Conservation (phyloP, 2,888 invertebrate species). For the Melieria crassipennis region DNA sequence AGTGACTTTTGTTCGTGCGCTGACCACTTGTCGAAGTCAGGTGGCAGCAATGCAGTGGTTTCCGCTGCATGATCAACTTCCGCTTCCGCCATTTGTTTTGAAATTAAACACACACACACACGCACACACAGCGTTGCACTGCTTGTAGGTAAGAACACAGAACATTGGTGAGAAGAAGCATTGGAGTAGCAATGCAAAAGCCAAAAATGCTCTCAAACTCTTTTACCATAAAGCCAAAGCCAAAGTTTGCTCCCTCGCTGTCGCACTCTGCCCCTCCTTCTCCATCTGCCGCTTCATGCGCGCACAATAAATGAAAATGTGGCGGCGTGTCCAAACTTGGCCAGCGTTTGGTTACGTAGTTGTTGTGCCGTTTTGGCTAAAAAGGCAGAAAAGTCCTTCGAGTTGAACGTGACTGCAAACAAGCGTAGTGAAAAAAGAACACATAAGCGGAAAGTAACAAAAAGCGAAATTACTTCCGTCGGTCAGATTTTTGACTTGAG, state of each 20-base stretch:
- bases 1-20: slow-evolving; percentile 12
- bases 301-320: too few species aligned
- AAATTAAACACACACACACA: slow-evolving; percentile 12
- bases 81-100: slow-evolving; percentile 39
- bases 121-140: background rate
- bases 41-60: slow-evolving; percentile 34
- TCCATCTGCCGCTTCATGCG: too few species aligned
- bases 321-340: too few species aligned
- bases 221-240: slow-evolving; percentile 12
- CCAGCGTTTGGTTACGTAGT: too few species aligned
- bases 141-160: background rate
- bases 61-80: slow-evolving; percentile 40
- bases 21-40: slow-evolving; percentile 38
- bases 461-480: slow-evolving; percentile 22
- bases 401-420: background rate
- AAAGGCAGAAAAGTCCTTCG: too few species aligned
- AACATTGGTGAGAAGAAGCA: slow-evolving; percentile 6
- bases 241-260: background rate
- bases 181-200: background rate
- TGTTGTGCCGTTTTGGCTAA: too few species aligned
- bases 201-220: slow-evolving; percentile 23
- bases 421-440: too few species aligned
- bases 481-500: background rate
- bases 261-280: too few species aligned
- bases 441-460: slow-evolving; percentile 8